A percentile compares a stretch with the other conserved stretches of the same genome.
phyloP scores from a whole-genome alignment of 2,113 vertebrate species.

The Microtus richardsoni region DNA sequence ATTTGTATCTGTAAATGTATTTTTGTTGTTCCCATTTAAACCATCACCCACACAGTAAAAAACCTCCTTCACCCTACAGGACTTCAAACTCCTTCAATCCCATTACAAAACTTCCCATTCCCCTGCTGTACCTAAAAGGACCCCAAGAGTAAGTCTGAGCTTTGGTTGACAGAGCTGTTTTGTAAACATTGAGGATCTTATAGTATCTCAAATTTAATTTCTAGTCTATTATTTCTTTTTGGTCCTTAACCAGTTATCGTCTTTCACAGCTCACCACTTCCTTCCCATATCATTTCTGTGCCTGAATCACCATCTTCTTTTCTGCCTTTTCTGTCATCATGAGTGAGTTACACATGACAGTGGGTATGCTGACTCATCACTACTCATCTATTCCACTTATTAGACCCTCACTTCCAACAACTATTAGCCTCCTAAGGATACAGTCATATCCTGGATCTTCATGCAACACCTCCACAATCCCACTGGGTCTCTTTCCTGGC shows the following conservation, averaged over 20 bases:
- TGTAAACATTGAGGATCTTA: background rate
- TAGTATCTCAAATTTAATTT: background rate
- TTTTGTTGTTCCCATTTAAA: background rate
- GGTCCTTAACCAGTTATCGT: background rate
- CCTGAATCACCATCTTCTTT: conserved; percentile 9
- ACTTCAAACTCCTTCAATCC: background rate
- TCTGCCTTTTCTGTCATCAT: background rate
- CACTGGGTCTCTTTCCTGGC: background rate
- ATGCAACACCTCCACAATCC: background rate
- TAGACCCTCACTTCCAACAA: background rate
- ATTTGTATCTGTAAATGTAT: background rate
- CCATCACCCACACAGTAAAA: background rate
- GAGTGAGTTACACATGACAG: background rate
- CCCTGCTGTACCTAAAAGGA: background rate
- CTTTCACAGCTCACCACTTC: background rate
- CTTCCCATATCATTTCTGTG: background rate
- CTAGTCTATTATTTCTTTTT: background rate
- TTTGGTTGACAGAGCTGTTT: background rate
- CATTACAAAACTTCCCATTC: background rate
- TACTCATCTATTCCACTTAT: background rate
- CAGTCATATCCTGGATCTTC: conserved; percentile 52
- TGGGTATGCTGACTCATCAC: background rate
- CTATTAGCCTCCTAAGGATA: background rate
- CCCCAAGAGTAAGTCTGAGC: background rate
- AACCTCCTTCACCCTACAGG: background rate